Evolutionary conservation across 37 sponge, comb jelly and placozoan species (phyloP).

Genomic region (Lycopodina hypogea): DNA sequence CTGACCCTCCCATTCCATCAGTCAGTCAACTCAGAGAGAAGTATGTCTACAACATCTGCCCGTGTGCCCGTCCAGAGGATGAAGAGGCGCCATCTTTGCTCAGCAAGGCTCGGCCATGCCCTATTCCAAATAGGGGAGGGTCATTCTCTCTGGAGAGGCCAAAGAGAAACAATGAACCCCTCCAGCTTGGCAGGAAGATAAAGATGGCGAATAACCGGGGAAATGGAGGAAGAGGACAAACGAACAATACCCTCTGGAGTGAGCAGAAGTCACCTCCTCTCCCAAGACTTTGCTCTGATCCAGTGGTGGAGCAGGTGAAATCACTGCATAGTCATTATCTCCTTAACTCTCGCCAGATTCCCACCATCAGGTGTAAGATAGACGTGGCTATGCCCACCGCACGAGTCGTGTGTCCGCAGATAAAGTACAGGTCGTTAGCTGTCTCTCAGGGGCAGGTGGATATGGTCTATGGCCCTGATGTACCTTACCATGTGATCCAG

Average conservation of each 20-base stretch:
- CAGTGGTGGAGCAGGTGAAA: slow-evolving; percentile 18
- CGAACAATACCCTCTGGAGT: neutral
- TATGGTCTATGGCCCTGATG: slow-evolving; percentile 28
- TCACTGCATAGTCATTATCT: slow-evolving; percentile 18
- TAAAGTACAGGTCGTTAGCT: neutral
- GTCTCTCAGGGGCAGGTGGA: neutral
- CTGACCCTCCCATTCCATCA: slow-evolving; percentile 26
- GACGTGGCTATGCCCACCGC: slow-evolving; percentile 19
- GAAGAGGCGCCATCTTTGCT: neutral
- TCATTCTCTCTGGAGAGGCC: neutral
- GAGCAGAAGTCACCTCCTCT: neutral
- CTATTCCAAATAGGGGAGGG: slow-evolving; percentile 58
- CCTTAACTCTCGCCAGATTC: slow-evolving; percentile 3
- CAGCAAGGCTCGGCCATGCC: slow-evolving; percentile 26
- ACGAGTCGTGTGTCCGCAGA: slow-evolving; percentile 34
- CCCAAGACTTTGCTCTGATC: neutral
- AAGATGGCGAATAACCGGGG: neutral
- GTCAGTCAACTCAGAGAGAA: slow-evolving; percentile 63
- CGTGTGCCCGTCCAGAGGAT: slow-evolving; percentile 20
- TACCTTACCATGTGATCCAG: slow-evolving; percentile 20
- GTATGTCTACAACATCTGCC: slow-evolving; percentile 67
- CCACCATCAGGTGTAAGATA: slow-evolving; percentile 9
- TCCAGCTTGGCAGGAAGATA: neutral
- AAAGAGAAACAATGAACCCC: neutral
- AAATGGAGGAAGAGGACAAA: neutral